Percentiles rank a stretch among this genome's conserved stretches.
These are phyloP conservation scores for Mythimna loreyi DNA, from an alignment of 2,888 invertebrate genomes.

Conservation along the genomic window DNA sequence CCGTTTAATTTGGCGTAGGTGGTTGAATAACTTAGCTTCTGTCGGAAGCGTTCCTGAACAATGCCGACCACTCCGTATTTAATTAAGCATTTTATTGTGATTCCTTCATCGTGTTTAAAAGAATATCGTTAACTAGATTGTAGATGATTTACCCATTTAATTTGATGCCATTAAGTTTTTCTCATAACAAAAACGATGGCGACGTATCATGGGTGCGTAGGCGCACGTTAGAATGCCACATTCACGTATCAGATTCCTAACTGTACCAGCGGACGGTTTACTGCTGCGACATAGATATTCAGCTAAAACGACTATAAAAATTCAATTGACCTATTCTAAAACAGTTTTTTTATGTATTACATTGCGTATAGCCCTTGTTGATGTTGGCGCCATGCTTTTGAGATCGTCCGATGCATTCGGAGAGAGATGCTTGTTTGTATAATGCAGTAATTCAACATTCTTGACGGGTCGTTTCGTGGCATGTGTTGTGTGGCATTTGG, in stretches of 20 bases:
- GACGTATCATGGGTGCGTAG: slow-evolving; percentile 64
- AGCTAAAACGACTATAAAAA: slow-evolving; percentile 80
- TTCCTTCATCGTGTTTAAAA: slow-evolving; percentile 57
- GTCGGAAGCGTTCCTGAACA: slow-evolving; percentile 78
- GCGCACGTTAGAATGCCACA: slow-evolving; percentile 69
- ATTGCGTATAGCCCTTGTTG: slow-evolving; percentile 72
- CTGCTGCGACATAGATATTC: slow-evolving; percentile 76
- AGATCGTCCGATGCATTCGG: slow-evolving; percentile 70
- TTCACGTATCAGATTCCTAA: slow-evolving; percentile 83
- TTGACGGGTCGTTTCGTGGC: slow-evolving; percentile 49
- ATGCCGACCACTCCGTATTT: slow-evolving; percentile 65
- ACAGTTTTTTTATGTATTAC: slow-evolving; percentile 71
- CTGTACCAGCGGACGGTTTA: slow-evolving; percentile 78
- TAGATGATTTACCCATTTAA: slow-evolving; percentile 61
- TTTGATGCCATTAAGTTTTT: slow-evolving; percentile 66
- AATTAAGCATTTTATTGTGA: slow-evolving; percentile 71
- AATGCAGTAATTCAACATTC: slow-evolving; percentile 59
- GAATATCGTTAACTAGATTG: slow-evolving; percentile 48
- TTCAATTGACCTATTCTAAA: slow-evolving; percentile 78
- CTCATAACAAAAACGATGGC: slow-evolving; percentile 62
- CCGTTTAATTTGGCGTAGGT: slow-evolving; percentile 81
- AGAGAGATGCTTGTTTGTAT: slow-evolving; percentile 51
- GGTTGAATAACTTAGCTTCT: slow-evolving; percentile 76
- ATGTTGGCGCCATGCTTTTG: slow-evolving; percentile 76
- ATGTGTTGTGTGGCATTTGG: slow-evolving; percentile 58